Conservation (phyloP, 1,140 invertebrate genomes). For the Ostrea denselamellosa region DNA sequence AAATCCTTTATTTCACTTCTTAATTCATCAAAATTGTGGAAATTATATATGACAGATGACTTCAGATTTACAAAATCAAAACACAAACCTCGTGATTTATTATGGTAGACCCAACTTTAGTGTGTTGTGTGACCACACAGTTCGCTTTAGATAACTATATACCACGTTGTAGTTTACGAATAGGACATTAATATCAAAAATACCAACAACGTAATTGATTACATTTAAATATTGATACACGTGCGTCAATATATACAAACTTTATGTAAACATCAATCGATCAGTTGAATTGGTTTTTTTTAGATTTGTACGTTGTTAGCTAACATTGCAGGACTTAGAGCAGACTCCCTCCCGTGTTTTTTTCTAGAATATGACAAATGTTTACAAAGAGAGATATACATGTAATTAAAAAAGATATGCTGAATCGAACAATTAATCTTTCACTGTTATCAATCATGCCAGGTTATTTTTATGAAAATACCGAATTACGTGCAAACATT, state of each 20-base stretch:
- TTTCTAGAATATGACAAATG: too few relatives aligned
- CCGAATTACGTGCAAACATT: too few relatives aligned
- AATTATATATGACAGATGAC: slow-evolving; percentile 18
- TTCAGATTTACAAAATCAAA: neutral
- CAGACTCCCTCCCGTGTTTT: too few relatives aligned
- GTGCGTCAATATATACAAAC: neutral
- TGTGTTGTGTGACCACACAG: neutral
- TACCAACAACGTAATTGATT: neutral
- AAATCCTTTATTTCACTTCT: neutral
- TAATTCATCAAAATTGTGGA: neutral
- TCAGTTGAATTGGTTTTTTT: too few relatives aligned
- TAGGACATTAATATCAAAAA: neutral
- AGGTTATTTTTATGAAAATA: too few relatives aligned
- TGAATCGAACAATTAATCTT: too few relatives aligned
- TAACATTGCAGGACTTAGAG: too few relatives aligned
- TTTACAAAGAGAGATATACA: too few relatives aligned
- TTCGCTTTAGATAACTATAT: neutral
- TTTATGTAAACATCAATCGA: neutral
- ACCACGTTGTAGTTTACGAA: neutral
- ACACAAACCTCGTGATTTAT: neutral
- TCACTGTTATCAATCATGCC: too few relatives aligned
- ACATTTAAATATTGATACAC: neutral
- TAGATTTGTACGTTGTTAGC: too few relatives aligned
- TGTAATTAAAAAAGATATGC: too few relatives aligned
- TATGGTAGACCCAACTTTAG: neutral